These are phyloP conservation scores for Netelia inedita DNA, from an alignment of 2,888 invertebrate genomes.

Conservation along the genomic window DNA sequence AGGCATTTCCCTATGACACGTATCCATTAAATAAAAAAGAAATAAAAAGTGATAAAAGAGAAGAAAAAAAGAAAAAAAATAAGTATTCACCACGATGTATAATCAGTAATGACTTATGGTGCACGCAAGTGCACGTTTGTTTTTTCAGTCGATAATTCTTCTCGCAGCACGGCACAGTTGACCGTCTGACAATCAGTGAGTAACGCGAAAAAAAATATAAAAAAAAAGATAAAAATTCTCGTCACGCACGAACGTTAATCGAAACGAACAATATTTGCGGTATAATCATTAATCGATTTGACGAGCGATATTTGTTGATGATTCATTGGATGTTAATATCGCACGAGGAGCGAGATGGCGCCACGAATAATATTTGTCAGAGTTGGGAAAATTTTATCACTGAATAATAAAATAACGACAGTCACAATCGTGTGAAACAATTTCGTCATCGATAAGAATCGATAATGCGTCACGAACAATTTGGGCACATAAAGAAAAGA, in stretches of 20 bases:
- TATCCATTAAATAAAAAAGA: too few relatives aligned
- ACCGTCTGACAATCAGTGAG: too few relatives aligned
- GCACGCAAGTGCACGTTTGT: too few relatives aligned
- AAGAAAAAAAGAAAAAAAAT: too few relatives aligned
- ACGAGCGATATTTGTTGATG: neutral
- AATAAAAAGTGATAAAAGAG: too few relatives aligned
- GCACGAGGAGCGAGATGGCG: neutral
- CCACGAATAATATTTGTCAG: conserved; percentile 1
- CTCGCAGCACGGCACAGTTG: too few relatives aligned
- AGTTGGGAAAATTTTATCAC: neutral
- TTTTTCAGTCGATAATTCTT: too few relatives aligned
- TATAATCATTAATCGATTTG: neutral
- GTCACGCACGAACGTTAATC: neutral
- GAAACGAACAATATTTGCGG: conserved; percentile 1
- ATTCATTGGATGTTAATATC: neutral
- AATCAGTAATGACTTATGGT: too few relatives aligned
- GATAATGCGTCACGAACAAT: neutral
- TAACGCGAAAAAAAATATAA: neutral
- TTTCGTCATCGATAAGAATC: neutral
- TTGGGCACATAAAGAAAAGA: too few relatives aligned
- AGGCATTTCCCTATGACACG: too few relatives aligned
- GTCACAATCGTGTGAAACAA: too few relatives aligned
- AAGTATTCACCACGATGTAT: too few relatives aligned
- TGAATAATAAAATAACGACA: neutral
- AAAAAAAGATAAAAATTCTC: neutral